Evolutionary conservation across 2,797 vertebrate genomes (phyloP).

Genomic region (Acomys russatus): DNA sequence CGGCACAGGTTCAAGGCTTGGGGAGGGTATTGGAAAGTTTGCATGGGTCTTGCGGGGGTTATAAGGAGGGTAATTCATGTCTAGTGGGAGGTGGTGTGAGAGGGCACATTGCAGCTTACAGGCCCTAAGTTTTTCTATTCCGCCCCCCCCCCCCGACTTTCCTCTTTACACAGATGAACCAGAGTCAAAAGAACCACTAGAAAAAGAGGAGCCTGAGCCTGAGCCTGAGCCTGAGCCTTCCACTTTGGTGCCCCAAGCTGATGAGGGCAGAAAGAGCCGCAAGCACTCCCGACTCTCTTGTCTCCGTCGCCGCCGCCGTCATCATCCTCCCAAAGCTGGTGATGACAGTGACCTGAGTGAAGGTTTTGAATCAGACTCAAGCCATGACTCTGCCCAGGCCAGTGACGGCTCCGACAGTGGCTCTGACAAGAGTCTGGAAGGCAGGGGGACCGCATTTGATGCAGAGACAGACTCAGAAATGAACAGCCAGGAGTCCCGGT

Average conservation of each 20-base stretch:
- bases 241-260: constrained; percentile 68
- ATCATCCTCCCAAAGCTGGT: constrained; percentile 90
- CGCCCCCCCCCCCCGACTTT: background rate
- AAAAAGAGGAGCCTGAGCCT: constrained; percentile 88
- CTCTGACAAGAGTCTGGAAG: constrained; percentile 94
- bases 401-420: constrained; percentile 93
- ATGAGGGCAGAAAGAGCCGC: constrained; percentile 91
- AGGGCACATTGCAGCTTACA: background rate
- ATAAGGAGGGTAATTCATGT: background rate
- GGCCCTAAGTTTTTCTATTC: background rate
- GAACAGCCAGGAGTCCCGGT: constrained; percentile 99
- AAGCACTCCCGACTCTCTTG: constrained; percentile 96
- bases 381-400: constrained; percentile 88
- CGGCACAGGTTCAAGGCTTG: constrained; percentile 89
- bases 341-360: constrained; percentile 98
- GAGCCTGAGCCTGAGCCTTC: constrained; percentile 81
- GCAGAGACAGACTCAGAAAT: constrained; percentile 98
- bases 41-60: background rate
- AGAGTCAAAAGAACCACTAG: constrained; percentile 90
- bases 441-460: constrained; percentile 96
- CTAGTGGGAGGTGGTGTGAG: too few species aligned
- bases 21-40: background rate
- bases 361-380: constrained; percentile 94
- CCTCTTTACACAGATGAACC: constrained; percentile 90
- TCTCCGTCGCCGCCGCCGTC: constrained; percentile 94